Conservation (phyloP, 2,113 vertebrate genomes). For the Platysternon megacephalum region DNA sequence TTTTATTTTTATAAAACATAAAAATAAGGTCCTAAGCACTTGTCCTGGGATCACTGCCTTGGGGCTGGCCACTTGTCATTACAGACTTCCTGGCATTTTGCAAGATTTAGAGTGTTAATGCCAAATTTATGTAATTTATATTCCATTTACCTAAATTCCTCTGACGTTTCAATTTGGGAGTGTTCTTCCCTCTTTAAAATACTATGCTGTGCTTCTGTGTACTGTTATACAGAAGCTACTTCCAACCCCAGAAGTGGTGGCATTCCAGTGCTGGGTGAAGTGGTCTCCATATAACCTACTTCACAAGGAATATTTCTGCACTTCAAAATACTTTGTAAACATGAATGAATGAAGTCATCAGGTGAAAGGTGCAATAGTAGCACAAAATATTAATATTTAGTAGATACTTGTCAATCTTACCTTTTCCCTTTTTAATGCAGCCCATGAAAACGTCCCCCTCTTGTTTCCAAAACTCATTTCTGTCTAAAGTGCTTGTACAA, state of each 20-base stretch:
- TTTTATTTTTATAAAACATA: background rate
- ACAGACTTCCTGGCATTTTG: constrained; percentile 8
- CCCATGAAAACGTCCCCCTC: background rate
- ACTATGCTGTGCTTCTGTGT: background rate
- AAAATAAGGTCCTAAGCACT: background rate
- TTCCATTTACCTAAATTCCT: background rate
- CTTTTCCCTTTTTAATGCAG: background rate
- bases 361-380: background rate
- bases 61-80: background rate
- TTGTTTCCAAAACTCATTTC: background rate
- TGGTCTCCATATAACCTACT: background rate
- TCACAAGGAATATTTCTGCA: background rate
- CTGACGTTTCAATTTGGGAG: background rate
- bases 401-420: background rate
- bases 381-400: background rate
- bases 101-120: background rate
- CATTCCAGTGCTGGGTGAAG: background rate
- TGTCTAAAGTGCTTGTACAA: background rate
- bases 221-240: background rate
- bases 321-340: background rate
- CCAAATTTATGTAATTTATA: background rate
- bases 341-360: background rate
- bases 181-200: background rate
- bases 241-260: background rate
- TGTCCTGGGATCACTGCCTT: background rate